Base-by-base conservation (phyloP, 2,888 invertebrate genomes). In the Aporophyla lueneburgensis region DNA sequence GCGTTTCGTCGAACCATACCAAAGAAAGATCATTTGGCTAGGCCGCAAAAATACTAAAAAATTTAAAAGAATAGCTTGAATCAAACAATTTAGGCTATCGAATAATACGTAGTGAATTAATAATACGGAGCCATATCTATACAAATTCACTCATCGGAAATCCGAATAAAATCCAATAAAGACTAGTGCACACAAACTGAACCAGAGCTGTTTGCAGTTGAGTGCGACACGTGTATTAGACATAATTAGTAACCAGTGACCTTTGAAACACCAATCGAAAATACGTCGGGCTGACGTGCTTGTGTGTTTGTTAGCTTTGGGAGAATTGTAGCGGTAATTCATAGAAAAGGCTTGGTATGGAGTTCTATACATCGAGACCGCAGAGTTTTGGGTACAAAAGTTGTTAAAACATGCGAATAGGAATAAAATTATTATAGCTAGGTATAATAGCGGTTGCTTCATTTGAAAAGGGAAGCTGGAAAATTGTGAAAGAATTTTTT, bases 151-250 rank as follows among this genome's bases (percentile, higher is more conserved):
- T 67, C 24, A 43, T 66, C 21, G 24, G 10, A 61, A 81, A 75
- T 67, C 46, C 56, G 12, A 46, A 73, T 54, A 66, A 80, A 81
- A 56, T 46, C 63, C 33, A 51, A 40, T 83, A 77, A 70, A 82
- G 51, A 7, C n/a, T 10, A 65, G 33, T 78, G n/a, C 19, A 56
- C 59, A 83, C 70, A 83, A 59, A 49, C 27, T 6, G 33, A 46
- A n/a, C 19, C 14, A 21, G 49, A 54, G 12, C 12, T 83, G 43
- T 77, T 70, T 77, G 51, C 66, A 40, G 27, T 76, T 27, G 53
- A 61, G 14, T 21, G 21, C 14, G 66, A 27, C 83, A 70, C 83
- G 83, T 66, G 83, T 66, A 61, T 61, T 43, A 33, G 59, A 46
- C 56, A 65, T 9, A 58, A 21, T 61, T 62, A 24, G 6, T 33